These are phyloP conservation scores for Cydia pomonella DNA, from an alignment of 1,140 invertebrate genomes.

Conservation along the genomic window DNA sequence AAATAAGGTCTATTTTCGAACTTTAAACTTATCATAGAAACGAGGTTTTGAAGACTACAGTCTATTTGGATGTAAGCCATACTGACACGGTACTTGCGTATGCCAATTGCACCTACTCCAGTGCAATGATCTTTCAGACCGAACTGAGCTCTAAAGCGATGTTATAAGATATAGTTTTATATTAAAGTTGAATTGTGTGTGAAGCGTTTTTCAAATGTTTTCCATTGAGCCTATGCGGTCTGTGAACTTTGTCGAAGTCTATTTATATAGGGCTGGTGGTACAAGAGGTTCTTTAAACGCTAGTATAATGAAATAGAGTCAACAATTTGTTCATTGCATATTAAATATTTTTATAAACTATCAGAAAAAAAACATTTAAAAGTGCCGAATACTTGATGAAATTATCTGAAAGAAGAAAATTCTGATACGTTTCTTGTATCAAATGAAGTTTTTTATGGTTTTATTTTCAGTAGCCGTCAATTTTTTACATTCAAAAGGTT, in stretches of 20 bases:
- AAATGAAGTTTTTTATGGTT: too few species aligned
- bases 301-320: neutral
- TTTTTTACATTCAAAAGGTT: too few species aligned
- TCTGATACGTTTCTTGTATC: too few species aligned
- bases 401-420: too few species aligned
- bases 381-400: too few species aligned
- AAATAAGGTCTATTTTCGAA: neutral
- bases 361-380: too few species aligned
- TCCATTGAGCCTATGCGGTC: slow-evolving; percentile 35
- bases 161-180: neutral
- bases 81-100: slow-evolving; percentile 33
- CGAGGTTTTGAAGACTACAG: neutral
- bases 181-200: neutral
- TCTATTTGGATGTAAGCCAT: slow-evolving; percentile 54
- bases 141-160: neutral
- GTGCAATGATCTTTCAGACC: neutral
- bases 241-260: slow-evolving; percentile 41
- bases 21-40: neutral
- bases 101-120: slow-evolving; percentile 21
- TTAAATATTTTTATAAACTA: too few species aligned
- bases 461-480: too few species aligned
- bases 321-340: too few species aligned
- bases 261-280: slow-evolving; percentile 11
- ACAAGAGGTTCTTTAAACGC: neutral
- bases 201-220: slow-evolving; percentile 21